Percentiles rank a stretch among this genome's conserved stretches.
phyloP scores from a whole-genome alignment of 2,113 vertebrate species.

The Ophthalmolycus amberensis region DNA sequence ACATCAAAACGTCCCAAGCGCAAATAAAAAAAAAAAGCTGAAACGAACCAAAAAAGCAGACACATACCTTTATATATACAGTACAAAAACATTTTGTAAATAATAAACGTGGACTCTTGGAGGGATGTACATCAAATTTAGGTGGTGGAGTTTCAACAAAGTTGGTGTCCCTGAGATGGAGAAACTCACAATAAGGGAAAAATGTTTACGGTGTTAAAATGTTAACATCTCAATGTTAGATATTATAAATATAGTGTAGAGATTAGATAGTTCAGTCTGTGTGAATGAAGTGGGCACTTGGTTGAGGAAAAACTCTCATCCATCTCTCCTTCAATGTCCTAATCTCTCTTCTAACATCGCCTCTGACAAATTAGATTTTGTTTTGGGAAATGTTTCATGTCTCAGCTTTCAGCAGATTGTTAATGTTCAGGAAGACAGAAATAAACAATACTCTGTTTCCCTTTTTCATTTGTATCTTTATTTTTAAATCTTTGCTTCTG shows the following conservation, averaged over 20 bases:
- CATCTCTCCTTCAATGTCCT: not conserved
- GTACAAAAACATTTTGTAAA: too few relatives aligned
- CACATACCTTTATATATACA: too few relatives aligned
- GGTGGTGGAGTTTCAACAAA: too few relatives aligned
- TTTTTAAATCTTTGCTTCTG: not conserved
- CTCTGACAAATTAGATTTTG: not conserved
- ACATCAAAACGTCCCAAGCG: too few relatives aligned
- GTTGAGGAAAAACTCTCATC: not conserved
- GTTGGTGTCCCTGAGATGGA: too few relatives aligned
- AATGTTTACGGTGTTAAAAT: not conserved
- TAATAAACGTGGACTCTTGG: too few relatives aligned
- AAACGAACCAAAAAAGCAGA: too few relatives aligned
- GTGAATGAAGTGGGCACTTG: not conserved
- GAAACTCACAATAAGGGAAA: too few relatives aligned
- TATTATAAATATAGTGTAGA: not conserved
- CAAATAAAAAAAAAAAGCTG: too few relatives aligned
- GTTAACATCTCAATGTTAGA: not conserved
- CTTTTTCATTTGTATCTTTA: not conserved
- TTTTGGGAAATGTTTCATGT: not conserved
- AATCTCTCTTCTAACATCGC: not conserved
- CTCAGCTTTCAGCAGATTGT: not conserved
- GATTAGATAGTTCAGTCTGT: not conserved
- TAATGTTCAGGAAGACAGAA: not conserved
- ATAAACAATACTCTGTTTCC: not conserved
- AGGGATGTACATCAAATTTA: too few relatives aligned